Evolutionary conservation across 1,140 invertebrate genomes (phyloP), one percentile per base, ranked within the genome.

Genomic region (Caerostris extrusa): DNA sequence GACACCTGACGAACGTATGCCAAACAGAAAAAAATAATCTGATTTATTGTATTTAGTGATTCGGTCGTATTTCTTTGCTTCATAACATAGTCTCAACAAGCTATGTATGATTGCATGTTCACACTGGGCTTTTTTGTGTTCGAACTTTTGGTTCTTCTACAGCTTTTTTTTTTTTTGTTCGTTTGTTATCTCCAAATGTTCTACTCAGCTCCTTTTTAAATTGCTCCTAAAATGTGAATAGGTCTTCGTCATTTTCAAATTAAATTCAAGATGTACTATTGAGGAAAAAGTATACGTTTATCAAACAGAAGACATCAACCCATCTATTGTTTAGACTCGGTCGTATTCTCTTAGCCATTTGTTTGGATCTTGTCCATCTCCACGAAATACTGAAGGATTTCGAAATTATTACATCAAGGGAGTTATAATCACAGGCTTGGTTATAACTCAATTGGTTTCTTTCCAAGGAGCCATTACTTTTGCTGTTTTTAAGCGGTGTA

Each of bases 321-420:
- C 71, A 82, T 82, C 55, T 56, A 10, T 82, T 82, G 8, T 55
- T 53, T 17, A 10, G 7, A 82, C 53, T 82, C 3, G 50, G 50
- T 82, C 77, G 10, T 82, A 82, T 82, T 82, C 77, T 17, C 55
- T 82, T 17, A 82, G 53, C 34, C 53, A 55, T 7, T 82, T 82
- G 34, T 56, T 56, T 82, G 77, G 34, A 10, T 56, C 77, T 82
- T 82, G 12, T 12, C 77, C 77, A 82, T 56, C 53, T 4, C 5
- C 17, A 12, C 5, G 50, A 82, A 82, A 56, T 3, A 53, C 53
- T 8, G 17, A 10, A 7, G 77, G 53, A 12, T 82, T 69, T 69
- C n/a, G n/a, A 19, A 5, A 5, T 69, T 34, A n/a, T n/a, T n/a
- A n/a, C n/a, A n/a, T n/a, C n/a, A n/a, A n/a, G n/a, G n/a, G n/a